Evolutionary conservation across 2,797 vertebrate species (phyloP), one percentile per base, ranked within the genome.

Genomic region (Urosaurus nigricauda): DNA sequence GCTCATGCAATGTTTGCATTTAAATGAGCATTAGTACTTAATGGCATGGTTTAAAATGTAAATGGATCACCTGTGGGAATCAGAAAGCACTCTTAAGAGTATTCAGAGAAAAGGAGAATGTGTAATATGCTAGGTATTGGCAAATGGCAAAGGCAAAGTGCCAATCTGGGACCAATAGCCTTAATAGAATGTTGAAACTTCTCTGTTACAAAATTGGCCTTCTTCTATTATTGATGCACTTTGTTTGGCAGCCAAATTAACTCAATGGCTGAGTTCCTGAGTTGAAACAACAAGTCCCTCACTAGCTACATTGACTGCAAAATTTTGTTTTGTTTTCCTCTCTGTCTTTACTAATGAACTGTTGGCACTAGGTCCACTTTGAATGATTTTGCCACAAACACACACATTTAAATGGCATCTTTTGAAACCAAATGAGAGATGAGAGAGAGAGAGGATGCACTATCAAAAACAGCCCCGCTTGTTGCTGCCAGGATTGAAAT

Each of bases 11-110:
- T 3, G 56, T 32, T 4, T 74, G 53, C 32, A 79, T 89, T 63
- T 92, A 83, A 91, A 89, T n/a, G 89, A 93, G 60, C 37, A 84
- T 29, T 63, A 90, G 79, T 51, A 85, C 91, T 94, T 86, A 92
- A 87, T 91, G 92, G 60, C 91, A 68, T 87, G 79, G 77, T 53
- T 84, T 91, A 87, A 86, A 88, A 78, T 79, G 80, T 8, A 91
- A 85, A 37, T 1, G 88, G 87, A 81, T 83, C 85, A 79, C 3
- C 17, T 84, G 63, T 56, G 63, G 90, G 79, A 1, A 0, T 82
- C 86, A n/a, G 16, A 79, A 87, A 87, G 79, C 60, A 87, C 91
- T 58, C 90, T 92, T 90, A 21, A 19, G 71, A 24, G 0, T 29
- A 5, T 89, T 65, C 75, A 84, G 87, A 51, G 51, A 40, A 58